Evolutionary conservation across 1,140 invertebrate species (phyloP).

Genomic region (Sitodiplosis mosellana): DNA sequence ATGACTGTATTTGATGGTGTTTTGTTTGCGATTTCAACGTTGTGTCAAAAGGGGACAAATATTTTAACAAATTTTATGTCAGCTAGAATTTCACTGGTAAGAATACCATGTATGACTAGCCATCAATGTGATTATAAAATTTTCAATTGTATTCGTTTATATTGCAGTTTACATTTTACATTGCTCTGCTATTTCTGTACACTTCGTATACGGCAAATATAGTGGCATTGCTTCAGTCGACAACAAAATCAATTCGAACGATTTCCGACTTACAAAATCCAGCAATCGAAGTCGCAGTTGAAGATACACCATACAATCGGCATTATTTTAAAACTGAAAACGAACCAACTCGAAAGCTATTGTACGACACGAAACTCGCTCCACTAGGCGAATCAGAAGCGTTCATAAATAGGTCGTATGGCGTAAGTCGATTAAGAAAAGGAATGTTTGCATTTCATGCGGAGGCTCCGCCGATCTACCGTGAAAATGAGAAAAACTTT

Average conservation of each 20-base stretch:
- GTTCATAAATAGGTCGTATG: no score
- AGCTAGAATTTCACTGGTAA: constrained; percentile 8
- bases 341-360: no score
- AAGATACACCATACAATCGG: constrained; percentile 21
- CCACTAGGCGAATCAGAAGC: no score
- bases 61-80: constrained; percentile 8
- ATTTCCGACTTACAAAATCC: constrained; percentile 23
- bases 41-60: constrained; percentile 4
- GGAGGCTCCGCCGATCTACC: no score
- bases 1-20: constrained; percentile 1
- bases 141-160: no score
- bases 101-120: no score
- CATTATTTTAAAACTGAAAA: constrained; percentile 14
- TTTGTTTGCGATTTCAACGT: constrained; percentile 2
- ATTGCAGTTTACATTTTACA: background rate
- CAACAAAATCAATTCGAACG: constrained; percentile 25
- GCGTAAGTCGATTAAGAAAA: no score
- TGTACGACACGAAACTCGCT: no score
- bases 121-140: no score
- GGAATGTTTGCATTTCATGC: no score
- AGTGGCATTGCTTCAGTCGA: constrained; percentile 28
- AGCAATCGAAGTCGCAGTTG: constrained; percentile 16
- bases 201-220: constrained; percentile 28
- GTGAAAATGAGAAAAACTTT: no score
- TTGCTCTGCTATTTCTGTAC: constrained; percentile 16